Evolutionary conservation across 2,113 vertebrate species (phyloP).

Genomic region (Sapayoa aenigma): DNA sequence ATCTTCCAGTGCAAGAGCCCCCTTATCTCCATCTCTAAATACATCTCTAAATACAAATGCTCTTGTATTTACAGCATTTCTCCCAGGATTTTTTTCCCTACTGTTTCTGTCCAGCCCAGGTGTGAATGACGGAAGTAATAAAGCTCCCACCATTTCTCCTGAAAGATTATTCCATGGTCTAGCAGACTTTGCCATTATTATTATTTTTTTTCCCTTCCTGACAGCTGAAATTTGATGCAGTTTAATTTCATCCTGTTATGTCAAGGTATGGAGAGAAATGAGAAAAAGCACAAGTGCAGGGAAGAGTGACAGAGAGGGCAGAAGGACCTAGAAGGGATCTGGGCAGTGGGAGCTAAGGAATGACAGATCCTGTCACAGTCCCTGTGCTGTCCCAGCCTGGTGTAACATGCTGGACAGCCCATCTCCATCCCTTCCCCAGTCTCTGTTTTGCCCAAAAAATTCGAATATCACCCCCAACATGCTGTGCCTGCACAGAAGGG

Average conservation of each 20-base stretch:
- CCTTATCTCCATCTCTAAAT: neutral
- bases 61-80: neutral
- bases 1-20: neutral
- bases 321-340: neutral
- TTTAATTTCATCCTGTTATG: neutral
- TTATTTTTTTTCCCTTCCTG: neutral
- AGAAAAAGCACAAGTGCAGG: neutral
- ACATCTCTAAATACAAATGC: no score
- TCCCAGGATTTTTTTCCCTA: neutral
- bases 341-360: neutral
- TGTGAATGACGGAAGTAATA: neutral
- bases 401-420: rapidly evolving
- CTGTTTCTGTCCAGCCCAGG: neutral
- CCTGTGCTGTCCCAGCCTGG: neutral
- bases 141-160: neutral
- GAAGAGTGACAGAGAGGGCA: neutral
- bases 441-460: neutral
- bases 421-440: neutral
- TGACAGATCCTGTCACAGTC: neutral
- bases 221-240: neutral
- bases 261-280: neutral
- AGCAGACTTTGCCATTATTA: neutral
- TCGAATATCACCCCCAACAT: neutral
- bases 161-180: neutral
- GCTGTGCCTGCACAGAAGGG: neutral